Conservation (phyloP, 2,888 invertebrate genomes). For the Hylaea fasciaria region DNA sequence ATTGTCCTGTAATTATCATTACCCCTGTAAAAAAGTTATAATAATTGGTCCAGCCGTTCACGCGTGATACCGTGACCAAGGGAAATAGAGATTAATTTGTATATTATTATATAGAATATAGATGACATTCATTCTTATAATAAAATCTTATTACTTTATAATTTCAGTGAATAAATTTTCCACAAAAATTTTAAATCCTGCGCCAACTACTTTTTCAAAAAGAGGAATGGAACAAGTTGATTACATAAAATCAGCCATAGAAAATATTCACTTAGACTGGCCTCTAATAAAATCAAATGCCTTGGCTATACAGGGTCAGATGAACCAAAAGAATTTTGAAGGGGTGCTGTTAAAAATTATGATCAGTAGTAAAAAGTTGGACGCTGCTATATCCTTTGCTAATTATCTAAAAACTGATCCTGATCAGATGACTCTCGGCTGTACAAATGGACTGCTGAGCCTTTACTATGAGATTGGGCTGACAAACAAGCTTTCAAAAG, state of each 20-base stretch:
- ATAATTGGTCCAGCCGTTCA: no score
- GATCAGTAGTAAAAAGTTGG: conserved; percentile 66
- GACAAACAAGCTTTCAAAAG: conserved; percentile 59
- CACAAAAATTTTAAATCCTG: conserved; percentile 34
- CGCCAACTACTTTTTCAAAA: conserved; percentile 8
- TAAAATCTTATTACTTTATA: not conserved
- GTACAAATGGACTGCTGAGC: conserved; percentile 83
- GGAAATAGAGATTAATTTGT: no score
- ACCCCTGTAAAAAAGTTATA: no score
- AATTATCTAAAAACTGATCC: conserved; percentile 79
- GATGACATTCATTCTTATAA: no score
- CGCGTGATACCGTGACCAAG: no score
- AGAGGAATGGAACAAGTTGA: conserved; percentile 58
- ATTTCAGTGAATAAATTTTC: conserved; percentile 50
- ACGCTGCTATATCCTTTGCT: conserved; percentile 85
- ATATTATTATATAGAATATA: no score
- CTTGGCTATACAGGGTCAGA: conserved; percentile 62
- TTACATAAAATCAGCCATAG: conserved; percentile 57
- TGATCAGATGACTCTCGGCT: conserved; percentile 82
- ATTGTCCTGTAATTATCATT: no score
- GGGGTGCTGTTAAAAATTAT: conserved; percentile 84
- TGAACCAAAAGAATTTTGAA: conserved; percentile 84
- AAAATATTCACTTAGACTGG: conserved; percentile 67
- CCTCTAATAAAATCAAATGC: conserved; percentile 68
- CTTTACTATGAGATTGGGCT: conserved; percentile 76